A percentile compares a stretch with the other conserved stretches of the same genome.
These are phyloP conservation scores for Halcyon leucocephala DNA, from an alignment of 2,797 vertebrate genomes.

Conservation along the genomic window DNA sequence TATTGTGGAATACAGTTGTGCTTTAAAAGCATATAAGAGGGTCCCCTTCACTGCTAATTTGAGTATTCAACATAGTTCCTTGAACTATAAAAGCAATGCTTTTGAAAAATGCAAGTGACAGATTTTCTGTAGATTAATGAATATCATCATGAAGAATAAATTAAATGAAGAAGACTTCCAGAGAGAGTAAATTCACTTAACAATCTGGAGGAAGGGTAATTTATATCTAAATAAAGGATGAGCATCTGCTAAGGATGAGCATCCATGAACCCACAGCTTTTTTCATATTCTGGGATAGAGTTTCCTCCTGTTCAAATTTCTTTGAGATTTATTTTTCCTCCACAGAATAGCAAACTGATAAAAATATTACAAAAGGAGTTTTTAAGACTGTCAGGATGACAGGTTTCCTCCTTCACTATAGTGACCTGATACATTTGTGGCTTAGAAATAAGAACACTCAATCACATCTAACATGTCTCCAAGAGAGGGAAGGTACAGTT, in stretches of 20 bases:
- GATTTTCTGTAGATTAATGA: conserved; percentile 3
- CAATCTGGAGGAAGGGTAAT: conserved; percentile 4
- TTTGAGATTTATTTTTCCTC: not conserved
- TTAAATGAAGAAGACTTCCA: conserved; percentile 44
- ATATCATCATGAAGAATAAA: conserved; percentile 17
- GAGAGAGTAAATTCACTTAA: conserved; percentile 41
- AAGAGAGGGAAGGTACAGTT: not conserved
- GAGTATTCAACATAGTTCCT: not conserved
- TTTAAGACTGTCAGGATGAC: not conserved
- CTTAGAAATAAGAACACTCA: not conserved
- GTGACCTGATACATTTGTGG: not conserved
- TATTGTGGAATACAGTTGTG: not conserved
- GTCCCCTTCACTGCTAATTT: not conserved
- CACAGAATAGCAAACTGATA: not conserved
- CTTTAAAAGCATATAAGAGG: not conserved
- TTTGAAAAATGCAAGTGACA: conserved; percentile 15
- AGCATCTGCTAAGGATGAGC: not conserved
- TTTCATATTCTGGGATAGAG: not conserved
- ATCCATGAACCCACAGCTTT: not conserved
- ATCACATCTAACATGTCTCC: not conserved
- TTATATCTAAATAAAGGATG: conserved; percentile 39
- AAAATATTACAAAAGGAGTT: not conserved
- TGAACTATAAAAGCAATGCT: not conserved
- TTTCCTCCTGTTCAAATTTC: not conserved
- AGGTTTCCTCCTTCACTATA: not conserved